Percentiles rank a stretch among this genome's conserved stretches.
Conservation (phyloP, 2,888 invertebrate genomes). For the Acleris sparsana region DNA sequence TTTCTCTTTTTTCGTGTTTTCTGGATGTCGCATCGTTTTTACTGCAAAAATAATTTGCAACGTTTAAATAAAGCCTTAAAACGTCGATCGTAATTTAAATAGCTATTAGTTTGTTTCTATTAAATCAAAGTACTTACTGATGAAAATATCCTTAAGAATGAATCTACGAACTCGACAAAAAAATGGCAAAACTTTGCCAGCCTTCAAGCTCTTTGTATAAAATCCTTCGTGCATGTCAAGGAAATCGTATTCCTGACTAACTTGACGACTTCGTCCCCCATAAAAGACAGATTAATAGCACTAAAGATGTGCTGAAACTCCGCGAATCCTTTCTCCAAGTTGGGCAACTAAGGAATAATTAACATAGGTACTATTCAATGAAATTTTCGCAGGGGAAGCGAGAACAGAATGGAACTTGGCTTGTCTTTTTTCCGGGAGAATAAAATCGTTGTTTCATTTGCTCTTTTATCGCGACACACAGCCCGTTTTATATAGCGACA, state of each 20-base stretch:
- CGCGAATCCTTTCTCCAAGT: constrained; percentile 44
- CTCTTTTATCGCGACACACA: constrained; percentile 57
- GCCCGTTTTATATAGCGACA: constrained; percentile 22
- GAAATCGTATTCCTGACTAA: constrained; percentile 43
- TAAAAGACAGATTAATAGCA: constrained; percentile 55
- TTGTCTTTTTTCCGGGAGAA: constrained; percentile 57
- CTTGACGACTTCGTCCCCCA: constrained; percentile 28
- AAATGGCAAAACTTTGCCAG: constrained; percentile 34
- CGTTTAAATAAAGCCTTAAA: neutral
- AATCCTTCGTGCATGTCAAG: constrained; percentile 42
- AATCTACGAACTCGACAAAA: constrained; percentile 9
- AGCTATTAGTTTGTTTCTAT: neutral
- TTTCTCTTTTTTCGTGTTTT: constrained; percentile 6
- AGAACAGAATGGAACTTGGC: constrained; percentile 62
- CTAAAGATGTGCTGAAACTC: constrained; percentile 58
- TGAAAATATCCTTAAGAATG: neutral
- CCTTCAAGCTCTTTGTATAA: constrained; percentile 41
- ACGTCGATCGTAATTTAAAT: neutral
- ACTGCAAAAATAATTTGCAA: no score
- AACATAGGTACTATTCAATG: constrained; percentile 55
- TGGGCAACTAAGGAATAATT: constrained; percentile 42
- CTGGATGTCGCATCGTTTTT: neutral
- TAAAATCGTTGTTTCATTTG: constrained; percentile 65
- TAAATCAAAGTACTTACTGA: neutral
- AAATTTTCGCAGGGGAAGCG: constrained; percentile 64